Evolutionary conservation across 2,113 vertebrate genomes (phyloP).

Genomic region (Falco punctatus): DNA sequence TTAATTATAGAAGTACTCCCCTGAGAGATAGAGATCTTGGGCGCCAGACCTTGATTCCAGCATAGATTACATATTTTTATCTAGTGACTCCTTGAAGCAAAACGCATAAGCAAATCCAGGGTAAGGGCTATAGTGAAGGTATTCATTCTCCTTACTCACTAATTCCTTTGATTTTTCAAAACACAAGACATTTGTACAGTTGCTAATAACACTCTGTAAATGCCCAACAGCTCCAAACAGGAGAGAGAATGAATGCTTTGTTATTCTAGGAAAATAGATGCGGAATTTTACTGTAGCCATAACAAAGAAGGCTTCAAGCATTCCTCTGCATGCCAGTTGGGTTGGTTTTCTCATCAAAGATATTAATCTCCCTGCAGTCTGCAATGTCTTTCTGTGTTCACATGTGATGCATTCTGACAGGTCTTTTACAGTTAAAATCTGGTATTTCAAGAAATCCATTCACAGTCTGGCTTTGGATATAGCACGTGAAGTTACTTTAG

Average conservation of each 20-base stretch:
- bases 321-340: neutral
- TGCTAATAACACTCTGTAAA: constrained; percentile 7
- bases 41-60: neutral
- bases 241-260: constrained; percentile 1
- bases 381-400: neutral
- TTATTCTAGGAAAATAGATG: constrained; percentile 56
- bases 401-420: constrained; percentile 37
- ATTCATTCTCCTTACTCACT: constrained; percentile 14
- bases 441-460: constrained; percentile 43
- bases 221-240: constrained; percentile 22
- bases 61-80: neutral
- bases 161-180: constrained; percentile 44
- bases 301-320: constrained; percentile 54
- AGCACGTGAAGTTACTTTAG: constrained; percentile 34
- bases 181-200: neutral
- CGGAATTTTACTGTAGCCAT: constrained; percentile 55
- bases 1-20: neutral
- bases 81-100: neutral
- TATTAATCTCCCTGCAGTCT: constrained; percentile 17
- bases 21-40: neutral
- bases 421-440: constrained; percentile 23
- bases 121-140: neutral
- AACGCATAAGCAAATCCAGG: neutral
- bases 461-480: constrained; percentile 20
- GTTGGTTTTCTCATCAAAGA: constrained; percentile 15